phyloP scores from a whole-genome alignment of 2,888 invertebrate genomes.

The Asteroscopus sphinx region DNA sequence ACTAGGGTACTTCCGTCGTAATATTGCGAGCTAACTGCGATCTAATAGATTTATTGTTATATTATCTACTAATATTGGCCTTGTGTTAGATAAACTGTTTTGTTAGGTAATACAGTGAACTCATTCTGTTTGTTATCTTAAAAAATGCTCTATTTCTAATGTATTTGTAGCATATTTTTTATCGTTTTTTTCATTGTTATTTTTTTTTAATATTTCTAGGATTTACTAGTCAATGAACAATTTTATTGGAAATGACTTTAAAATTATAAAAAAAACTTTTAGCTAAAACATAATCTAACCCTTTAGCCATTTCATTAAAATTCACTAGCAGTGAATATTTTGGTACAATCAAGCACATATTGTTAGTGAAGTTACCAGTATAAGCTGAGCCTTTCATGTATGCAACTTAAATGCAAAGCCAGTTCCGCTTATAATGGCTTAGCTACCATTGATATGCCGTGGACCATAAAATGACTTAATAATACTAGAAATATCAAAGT shows the following conservation, averaged over 20 bases:
- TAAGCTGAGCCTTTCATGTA: too few relatives aligned
- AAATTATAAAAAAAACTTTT: background rate
- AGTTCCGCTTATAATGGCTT: too few relatives aligned
- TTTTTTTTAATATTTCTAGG: conserved; percentile 21
- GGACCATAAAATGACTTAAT: background rate
- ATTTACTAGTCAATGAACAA: conserved; percentile 6
- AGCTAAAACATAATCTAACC: background rate
- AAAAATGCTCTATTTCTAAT: too few relatives aligned
- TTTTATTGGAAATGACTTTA: too few relatives aligned
- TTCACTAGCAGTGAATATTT: too few relatives aligned
- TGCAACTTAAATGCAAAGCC: too few relatives aligned
- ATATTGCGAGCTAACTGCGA: too few relatives aligned
- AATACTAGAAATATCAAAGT: conserved; percentile 7
- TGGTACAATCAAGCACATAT: too few relatives aligned
- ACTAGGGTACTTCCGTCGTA: background rate
- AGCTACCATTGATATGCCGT: too few relatives aligned
- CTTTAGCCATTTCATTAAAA: background rate
- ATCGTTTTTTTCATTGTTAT: background rate
- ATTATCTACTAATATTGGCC: too few relatives aligned
- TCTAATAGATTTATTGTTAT: too few relatives aligned
- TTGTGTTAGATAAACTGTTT: background rate
- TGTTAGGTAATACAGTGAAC: background rate
- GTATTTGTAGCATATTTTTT: conserved; percentile 30
- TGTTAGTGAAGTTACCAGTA: too few relatives aligned
- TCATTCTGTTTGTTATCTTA: background rate